Percentiles rank a stretch among this genome's conserved stretches.
Evolutionary conservation across 2,113 vertebrate genomes (phyloP).

Genomic region (Phaethornis superciliosus): DNA sequence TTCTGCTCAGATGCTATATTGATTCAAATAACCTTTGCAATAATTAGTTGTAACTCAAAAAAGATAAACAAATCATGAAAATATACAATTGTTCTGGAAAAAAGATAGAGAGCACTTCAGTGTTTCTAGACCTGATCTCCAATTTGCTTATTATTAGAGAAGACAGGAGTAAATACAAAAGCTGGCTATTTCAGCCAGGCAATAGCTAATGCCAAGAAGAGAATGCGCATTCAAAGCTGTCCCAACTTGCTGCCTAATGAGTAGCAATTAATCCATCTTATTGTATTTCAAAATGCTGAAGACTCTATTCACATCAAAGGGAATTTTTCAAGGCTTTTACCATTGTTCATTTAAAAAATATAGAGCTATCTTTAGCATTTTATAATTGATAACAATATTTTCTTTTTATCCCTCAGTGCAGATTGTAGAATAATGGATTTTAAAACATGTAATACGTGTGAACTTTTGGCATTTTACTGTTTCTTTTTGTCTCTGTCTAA

Average conservation of each 20-base stretch:
- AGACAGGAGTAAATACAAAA: conserved; percentile 94
- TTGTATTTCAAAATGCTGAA: conserved; percentile 86
- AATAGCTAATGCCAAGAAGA: conserved; percentile 84
- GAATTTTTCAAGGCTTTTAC: conserved; percentile 81
- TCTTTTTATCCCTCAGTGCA: conserved; percentile 55
- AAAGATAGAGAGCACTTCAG: conserved; percentile 82
- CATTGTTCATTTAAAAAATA: conserved; percentile 78
- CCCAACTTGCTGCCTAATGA: conserved; percentile 86
- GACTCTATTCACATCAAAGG: conserved; percentile 91
- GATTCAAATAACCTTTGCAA: conserved; percentile 75
- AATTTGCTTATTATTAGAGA: conserved; percentile 96
- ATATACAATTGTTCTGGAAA: conserved; percentile 81
- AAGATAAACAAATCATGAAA: conserved; percentile 81
- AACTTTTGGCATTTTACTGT: conserved; percentile 55
- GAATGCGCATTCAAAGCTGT: conserved; percentile 88
- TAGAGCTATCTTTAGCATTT: conserved; percentile 79
- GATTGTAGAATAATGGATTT: conserved; percentile 67
- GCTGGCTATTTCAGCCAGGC: conserved; percentile 88
- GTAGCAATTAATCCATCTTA: conserved; percentile 90
- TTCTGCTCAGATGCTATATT: conserved; percentile 59
- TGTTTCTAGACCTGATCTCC: conserved; percentile 87
- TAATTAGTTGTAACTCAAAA: conserved; percentile 69
- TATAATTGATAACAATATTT: conserved; percentile 73
- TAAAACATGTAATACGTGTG: conserved; percentile 27
- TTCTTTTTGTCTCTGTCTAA: conserved; percentile 22